Evolutionary conservation across 2,113 vertebrate genomes (phyloP).

Genomic region (Tympanuchus pallidicinctus): DNA sequence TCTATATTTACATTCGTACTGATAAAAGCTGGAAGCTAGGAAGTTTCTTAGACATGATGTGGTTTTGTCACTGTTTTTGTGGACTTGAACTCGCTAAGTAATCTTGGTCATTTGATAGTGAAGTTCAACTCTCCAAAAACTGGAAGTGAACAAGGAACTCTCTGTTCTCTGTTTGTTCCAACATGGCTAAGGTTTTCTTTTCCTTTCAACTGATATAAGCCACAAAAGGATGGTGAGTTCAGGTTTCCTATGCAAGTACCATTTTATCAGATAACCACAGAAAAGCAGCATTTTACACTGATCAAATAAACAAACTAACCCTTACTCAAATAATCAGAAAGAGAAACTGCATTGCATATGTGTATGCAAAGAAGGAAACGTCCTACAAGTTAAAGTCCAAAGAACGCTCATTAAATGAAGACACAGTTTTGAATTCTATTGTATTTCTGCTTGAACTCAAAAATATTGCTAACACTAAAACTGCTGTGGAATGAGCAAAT

Average conservation of each 20-base stretch:
- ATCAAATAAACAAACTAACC: neutral
- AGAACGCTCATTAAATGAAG: neutral
- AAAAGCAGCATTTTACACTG: neutral
- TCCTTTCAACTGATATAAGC: neutral
- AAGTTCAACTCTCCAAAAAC: neutral
- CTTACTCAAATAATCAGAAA: neutral
- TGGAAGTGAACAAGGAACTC: neutral
- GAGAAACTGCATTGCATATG: neutral
- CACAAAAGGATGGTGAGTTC: neutral
- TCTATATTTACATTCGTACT: neutral
- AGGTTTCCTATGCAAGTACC: neutral
- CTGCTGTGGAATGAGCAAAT: neutral
- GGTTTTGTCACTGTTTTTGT: neutral
- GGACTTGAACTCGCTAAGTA: neutral
- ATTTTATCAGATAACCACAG: neutral
- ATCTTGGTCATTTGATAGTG: neutral
- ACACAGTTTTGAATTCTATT: neutral
- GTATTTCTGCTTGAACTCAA: neutral
- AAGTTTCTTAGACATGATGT: neutral
- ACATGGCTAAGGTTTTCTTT: neutral
- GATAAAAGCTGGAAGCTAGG: neutral
- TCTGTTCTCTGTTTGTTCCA: neutral
- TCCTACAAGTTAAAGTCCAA: neutral
- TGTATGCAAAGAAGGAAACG: neutral
- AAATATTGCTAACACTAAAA: neutral